A percentile compares a stretch with the other conserved stretches of the same genome.
These are phyloP conservation scores for Diarsia mendica DNA, from an alignment of 2,888 invertebrate species.

Conservation along the genomic window DNA sequence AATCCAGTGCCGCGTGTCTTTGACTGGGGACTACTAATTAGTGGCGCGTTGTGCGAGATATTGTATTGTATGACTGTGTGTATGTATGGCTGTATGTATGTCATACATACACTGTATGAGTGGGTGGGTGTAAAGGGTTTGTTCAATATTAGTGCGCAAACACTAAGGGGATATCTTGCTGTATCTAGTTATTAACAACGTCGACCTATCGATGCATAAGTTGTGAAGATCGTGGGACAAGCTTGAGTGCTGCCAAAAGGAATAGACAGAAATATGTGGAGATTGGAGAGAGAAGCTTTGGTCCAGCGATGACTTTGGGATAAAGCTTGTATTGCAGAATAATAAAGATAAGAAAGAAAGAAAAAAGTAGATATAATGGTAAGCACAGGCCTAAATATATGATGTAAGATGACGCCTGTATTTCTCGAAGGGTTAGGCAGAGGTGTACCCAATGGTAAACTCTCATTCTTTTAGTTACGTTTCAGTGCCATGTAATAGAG, in stretches of 20 bases:
- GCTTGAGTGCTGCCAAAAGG: not conserved
- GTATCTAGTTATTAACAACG: not conserved
- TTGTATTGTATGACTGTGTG: conserved; percentile 17
- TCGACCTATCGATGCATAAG: not conserved
- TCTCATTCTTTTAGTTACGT: too few species aligned
- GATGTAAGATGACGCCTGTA: too few species aligned
- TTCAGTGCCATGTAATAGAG: too few species aligned
- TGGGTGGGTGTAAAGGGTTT: not conserved
- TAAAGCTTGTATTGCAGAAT: not conserved
- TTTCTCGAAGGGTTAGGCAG: too few species aligned
- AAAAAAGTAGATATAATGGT: too few species aligned
- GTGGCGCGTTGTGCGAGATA: conserved; percentile 23
- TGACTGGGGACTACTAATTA: conserved; percentile 62
- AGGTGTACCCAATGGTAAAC: too few species aligned
- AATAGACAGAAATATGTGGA: not conserved
- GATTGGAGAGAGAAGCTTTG: not conserved
- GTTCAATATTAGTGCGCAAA: not conserved
- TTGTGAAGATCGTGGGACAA: not conserved
- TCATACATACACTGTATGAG: too few species aligned
- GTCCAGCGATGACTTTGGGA: not conserved
- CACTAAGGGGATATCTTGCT: not conserved
- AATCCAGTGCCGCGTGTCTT: conserved; percentile 57
- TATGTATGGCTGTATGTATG: conserved; percentile 5
- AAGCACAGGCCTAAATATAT: too few species aligned
- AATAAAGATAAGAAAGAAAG: not conserved